Conservation (phyloP, 2,888 invertebrate species). For the Perizoma flavofasciatum region DNA sequence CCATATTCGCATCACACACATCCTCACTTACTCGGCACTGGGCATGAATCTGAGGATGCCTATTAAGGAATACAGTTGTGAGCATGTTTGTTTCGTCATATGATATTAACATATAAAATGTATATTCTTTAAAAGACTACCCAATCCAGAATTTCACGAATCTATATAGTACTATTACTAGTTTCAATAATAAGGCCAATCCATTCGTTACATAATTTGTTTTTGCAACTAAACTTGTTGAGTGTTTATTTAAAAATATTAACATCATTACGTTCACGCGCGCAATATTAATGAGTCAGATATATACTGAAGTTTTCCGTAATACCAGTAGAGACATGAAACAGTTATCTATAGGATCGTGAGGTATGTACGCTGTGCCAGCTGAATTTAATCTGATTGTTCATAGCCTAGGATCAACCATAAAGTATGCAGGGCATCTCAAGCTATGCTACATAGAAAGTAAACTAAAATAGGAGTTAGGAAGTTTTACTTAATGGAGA, state of each 20-base stretch:
- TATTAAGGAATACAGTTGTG: too few species aligned
- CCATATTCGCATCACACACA: too few species aligned
- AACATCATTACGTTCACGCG: slow-evolving; percentile 30
- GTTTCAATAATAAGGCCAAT: slow-evolving; percentile 1
- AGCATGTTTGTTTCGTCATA: too few species aligned
- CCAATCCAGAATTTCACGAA: slow-evolving; percentile 10
- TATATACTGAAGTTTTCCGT: slow-evolving; percentile 33
- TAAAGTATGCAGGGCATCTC: too few species aligned
- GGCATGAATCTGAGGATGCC: too few species aligned
- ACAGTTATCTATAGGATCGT: neutral
- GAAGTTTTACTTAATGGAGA: too few species aligned
- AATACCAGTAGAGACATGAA: slow-evolving; percentile 11
- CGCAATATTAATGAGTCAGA: slow-evolving; percentile 27
- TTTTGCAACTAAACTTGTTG: slow-evolving; percentile 18
- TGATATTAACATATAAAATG: too few species aligned
- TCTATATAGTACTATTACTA: neutral
- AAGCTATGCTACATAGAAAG: too few species aligned
- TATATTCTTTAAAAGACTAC: neutral
- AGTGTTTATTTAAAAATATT: slow-evolving; percentile 28
- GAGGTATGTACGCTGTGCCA: neutral
- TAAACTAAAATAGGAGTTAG: too few species aligned
- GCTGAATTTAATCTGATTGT: too few species aligned
- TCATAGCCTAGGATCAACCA: too few species aligned
- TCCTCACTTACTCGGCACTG: too few species aligned
- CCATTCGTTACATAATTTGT: slow-evolving; percentile 9